phyloP scores from a whole-genome alignment of 2,797 vertebrate species.

The Premnoplex brunnescens region DNA sequence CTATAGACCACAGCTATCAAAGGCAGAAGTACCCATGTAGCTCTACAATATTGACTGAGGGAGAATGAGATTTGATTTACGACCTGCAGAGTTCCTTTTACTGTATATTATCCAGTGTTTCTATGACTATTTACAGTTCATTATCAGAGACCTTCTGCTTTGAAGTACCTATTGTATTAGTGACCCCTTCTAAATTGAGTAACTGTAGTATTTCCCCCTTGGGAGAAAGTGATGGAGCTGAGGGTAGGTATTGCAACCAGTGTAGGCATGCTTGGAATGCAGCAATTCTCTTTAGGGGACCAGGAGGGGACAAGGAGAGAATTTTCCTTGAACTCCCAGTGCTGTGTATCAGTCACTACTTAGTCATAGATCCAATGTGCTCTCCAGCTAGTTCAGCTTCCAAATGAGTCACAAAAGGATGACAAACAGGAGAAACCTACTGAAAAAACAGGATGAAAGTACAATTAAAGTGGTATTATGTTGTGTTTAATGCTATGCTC shows the following conservation, averaged over 20 bases:
- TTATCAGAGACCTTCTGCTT: neutral
- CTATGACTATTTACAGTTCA: neutral
- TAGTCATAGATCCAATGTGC: neutral
- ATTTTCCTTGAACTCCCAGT: neutral
- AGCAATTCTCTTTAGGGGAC: neutral
- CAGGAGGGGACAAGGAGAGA: neutral
- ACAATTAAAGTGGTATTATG: neutral
- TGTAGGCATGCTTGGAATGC: neutral
- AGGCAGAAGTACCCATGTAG: neutral
- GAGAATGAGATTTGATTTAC: neutral
- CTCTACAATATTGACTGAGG: neutral
- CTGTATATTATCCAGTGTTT: neutral
- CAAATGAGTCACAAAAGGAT: neutral
- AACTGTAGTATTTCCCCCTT: neutral
- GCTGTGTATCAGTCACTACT: neutral
- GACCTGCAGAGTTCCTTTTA: neutral
- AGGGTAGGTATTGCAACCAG: rapidly evolving
- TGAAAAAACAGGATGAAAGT: neutral
- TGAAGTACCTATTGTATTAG: neutral
- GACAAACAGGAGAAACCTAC: neutral
- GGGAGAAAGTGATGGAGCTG: neutral
- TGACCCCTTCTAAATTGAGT: neutral
- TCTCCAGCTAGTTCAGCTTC: neutral
- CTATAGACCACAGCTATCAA: neutral
- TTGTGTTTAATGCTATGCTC: neutral